Base-by-base conservation (phyloP, 2,888 invertebrate genomes). In the Torymus aiolomorphi region DNA sequence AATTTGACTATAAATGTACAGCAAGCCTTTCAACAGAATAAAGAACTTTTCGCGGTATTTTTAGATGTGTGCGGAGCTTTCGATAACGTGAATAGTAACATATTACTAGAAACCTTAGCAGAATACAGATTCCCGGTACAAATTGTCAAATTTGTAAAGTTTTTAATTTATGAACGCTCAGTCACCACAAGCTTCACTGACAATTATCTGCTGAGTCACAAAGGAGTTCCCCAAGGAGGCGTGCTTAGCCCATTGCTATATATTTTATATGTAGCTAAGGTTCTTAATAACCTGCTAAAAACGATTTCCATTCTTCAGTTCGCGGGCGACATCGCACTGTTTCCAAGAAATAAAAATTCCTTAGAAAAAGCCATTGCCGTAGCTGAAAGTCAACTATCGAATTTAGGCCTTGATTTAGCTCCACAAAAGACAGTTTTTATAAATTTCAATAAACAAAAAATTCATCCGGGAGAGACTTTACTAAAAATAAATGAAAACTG, bases 91-190 rank as follows among this genome's bases (percentile, higher is more conserved):
- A 70, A 31, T n/a, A 13, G 31, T 16, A 24, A 70, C 12, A 69
- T 69, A n/a, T 16, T 69, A 69, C 8, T 69, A 10, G 12, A 69
- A 69, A 69, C 52, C 52, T 54, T 70, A 12, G 14, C 57, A 4
- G 16, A 71, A 2, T n/a, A 20, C 4, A 42, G 16, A 4, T 71
- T 59, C 51, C 49, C 71, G 8, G 0, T 14, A 14, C 31, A 49
- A 42, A 3, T 71, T 2, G 12, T 71, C 8, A 42, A 61, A 71
- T 71, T 71, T 18, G 8, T 61, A 8, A 71, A 71, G 8, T 61
- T 59, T 20, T n/a, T 71, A 61, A 71, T 49, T 2, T 18, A 71
- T 20, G 51, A 71, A 61, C 31, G 71, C 5, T 16, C 18, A 16
- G 2, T 71, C 2, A 11, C 59, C 71, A 42, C 42, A 12, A 57